Percentiles rank a stretch among this genome's conserved stretches.
These are phyloP conservation scores for Microcebus murinus DNA, from an alignment of 2,113 vertebrate genomes.

Conservation along the genomic window DNA sequence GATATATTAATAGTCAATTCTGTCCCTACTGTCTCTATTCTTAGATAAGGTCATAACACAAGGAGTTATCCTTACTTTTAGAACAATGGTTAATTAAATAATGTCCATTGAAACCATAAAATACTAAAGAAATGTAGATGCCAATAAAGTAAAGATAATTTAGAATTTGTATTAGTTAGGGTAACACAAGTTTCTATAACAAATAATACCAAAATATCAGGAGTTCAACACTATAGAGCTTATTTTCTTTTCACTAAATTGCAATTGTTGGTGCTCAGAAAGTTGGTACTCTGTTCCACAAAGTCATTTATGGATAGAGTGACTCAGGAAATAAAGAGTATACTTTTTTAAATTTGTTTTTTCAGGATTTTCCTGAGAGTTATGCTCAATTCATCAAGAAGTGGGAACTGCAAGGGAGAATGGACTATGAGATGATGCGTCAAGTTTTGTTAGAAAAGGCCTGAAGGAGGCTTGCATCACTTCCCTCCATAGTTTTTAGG, in stretches of 20 bases:
- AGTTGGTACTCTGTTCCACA: neutral
- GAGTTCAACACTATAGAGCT: neutral
- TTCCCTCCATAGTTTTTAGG: neutral
- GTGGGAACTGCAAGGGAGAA: neutral
- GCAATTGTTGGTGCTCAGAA: neutral
- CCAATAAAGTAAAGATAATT: neutral
- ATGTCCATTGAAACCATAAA: neutral
- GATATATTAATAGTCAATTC: neutral
- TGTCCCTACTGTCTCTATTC: neutral
- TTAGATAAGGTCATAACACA: neutral
- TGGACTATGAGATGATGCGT: neutral
- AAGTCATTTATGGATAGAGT: neutral
- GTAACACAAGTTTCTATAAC: neutral
- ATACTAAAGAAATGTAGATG: neutral
- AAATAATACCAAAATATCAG: neutral
- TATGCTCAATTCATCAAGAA: neutral
- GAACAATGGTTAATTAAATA: neutral
- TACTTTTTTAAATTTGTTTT: neutral
- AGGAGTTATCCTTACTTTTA: neutral
- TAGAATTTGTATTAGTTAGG: neutral
- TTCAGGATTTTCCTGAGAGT: neutral
- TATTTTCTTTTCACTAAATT: neutral
- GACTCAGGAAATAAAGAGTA: neutral
- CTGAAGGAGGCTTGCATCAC: neutral
- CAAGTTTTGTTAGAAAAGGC: neutral